phyloP scores from a whole-genome alignment of 2,888 invertebrate species.

The Cryptus armator region DNA sequence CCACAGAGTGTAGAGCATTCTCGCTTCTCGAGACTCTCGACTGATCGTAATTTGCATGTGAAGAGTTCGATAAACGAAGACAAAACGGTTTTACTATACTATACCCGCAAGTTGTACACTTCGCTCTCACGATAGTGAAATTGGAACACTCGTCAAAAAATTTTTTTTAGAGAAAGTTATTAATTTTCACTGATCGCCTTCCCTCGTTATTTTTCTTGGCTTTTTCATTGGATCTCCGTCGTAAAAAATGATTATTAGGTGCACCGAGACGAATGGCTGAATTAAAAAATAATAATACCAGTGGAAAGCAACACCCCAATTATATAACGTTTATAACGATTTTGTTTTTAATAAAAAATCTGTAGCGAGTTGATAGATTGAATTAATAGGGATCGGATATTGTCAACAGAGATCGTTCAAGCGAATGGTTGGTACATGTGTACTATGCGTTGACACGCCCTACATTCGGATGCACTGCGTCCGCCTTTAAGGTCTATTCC shows the following conservation, averaged over 20 bases:
- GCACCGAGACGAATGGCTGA: not conserved
- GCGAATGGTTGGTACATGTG: conserved; percentile 21
- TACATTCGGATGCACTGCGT: conserved; percentile 63
- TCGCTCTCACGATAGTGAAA: not conserved
- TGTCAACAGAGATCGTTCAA: conserved; percentile 14
- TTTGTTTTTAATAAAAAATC: not conserved
- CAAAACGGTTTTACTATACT: conserved; percentile 10
- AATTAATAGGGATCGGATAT: not conserved
- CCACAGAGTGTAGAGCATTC: conserved; percentile 33
- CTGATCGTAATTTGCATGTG: conserved; percentile 22
- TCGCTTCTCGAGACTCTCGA: conserved; percentile 35
- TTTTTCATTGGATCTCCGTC: not conserved
- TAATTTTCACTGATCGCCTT: not conserved
- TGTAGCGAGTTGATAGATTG: not conserved
- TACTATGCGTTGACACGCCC: conserved; percentile 59
- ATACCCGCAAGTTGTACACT: not conserved
- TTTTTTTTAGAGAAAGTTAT: not conserved
- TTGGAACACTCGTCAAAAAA: not conserved
- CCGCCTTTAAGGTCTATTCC: conserved; percentile 57
- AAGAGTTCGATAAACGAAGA: conserved; percentile 29
- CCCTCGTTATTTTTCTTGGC: not conserved
- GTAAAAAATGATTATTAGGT: not conserved
- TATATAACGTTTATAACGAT: too few species aligned
- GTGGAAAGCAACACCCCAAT: too few species aligned
- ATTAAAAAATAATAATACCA: too few species aligned